Evolutionary conservation across 1,140 invertebrate species (phyloP), one percentile per base, ranked within the genome.

Genomic region (Ips nitidus): DNA sequence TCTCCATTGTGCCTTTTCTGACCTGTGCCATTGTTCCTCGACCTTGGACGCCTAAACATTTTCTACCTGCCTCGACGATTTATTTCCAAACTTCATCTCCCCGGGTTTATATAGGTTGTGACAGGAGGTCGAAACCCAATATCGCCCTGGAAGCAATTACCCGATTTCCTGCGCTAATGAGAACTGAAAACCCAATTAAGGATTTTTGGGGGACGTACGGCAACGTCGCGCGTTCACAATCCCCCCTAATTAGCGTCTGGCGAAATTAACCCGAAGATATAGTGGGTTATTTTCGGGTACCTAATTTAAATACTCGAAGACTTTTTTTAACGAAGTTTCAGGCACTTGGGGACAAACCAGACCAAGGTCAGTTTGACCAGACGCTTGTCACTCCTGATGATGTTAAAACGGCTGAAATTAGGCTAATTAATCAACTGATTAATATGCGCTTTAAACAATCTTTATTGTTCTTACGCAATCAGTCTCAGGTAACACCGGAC

Each of bases 11-110:
- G 62, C 62, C 62, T 63, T 63, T 63, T 63, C 61, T 65, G 62
- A 65, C 62, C 62, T 65, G 62, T 65, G 52, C 42, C 62, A 65
- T 65, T 65, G 62, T 65, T 55, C 37, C 43, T 8, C 52, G 52
- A 41, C 52, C 62, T 53, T 56, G 39, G 50, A 36, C 41, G 52
- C 4, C 39, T 8, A 63, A 63, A 50, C n/a, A 56, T 37, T 2
- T 56, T 40, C 45, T 65, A 65, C 62, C 62, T 65, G 62, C 62
- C 41, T 52, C 52, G 39, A 63, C 61, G 47, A 63, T 63, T 63
- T 63, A 63, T 63, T 41, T 56, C 62, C 62, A 53, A 65, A 65
- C 52, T 55, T 65, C 52, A 55, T 42, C 39, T 52, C 41, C n/a
- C 6, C 37, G 39, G 4, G 39, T 40, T 39, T 62, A 45, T 65